A percentile compares a stretch with the other conserved stretches of the same genome.
phyloP scores from a whole-genome alignment of 2,888 invertebrate genomes.

The Parasteatoda lunata region DNA sequence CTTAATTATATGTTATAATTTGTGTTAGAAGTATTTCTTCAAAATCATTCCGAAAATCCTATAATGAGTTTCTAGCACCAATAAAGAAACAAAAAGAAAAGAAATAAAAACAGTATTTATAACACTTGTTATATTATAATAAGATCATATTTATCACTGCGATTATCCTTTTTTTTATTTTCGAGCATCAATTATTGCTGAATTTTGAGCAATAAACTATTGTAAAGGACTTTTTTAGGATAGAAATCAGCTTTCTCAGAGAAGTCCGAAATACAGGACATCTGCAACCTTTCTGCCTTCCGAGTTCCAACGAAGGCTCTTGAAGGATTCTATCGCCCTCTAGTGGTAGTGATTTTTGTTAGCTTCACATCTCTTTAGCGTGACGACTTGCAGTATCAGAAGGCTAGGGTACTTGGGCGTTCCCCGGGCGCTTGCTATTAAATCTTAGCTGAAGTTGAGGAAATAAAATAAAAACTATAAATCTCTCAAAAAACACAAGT shows the following conservation, averaged over 20 bases:
- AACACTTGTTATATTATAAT: no score
- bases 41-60: no score
- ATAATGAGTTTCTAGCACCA: no score
- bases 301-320: neutral
- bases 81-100: no score
- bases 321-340: neutral
- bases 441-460: neutral
- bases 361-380: neutral
- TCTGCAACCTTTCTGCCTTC: neutral
- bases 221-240: no score
- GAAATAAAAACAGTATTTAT: no score
- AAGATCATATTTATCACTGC: no score
- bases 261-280: neutral
- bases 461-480: neutral
- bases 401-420: neutral
- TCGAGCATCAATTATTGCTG: no score
- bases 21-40: no score
- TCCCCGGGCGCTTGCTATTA: neutral
- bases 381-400: neutral
- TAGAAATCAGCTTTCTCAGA: neutral
- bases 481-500: neutral
- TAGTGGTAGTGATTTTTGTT: neutral
- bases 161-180: no score
- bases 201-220: no score
- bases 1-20: no score